Conservation (phyloP, 1,140 invertebrate species). For the Hyles vespertilio region DNA sequence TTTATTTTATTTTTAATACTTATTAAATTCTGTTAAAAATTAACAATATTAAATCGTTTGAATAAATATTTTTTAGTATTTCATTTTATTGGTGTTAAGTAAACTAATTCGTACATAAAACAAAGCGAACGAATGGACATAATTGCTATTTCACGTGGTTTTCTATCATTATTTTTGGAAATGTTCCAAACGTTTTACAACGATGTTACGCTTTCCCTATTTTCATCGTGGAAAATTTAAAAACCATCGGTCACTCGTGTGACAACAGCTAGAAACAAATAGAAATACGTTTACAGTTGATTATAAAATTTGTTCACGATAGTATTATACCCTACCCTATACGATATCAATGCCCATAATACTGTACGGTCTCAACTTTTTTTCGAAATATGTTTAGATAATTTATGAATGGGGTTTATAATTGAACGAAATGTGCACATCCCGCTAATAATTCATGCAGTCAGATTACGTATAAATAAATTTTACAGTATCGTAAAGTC, state of each 20-base stretch:
- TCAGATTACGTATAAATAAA: slow-evolving; percentile 16
- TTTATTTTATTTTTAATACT: not conserved
- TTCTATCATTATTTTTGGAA: slow-evolving; percentile 67
- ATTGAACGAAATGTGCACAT: too few relatives aligned
- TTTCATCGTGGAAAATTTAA: slow-evolving; percentile 73
- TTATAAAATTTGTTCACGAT: slow-evolving; percentile 40
- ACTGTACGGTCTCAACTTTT: too few relatives aligned
- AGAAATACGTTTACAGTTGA: slow-evolving; percentile 70
- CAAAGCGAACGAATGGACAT: slow-evolving; percentile 30
- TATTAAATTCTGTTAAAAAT: too few relatives aligned
- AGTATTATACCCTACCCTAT: too few relatives aligned
- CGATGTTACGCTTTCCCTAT: slow-evolving; percentile 71
- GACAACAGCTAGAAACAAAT: slow-evolving; percentile 69
- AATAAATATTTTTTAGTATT: not conserved
- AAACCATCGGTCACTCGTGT: slow-evolving; percentile 70
- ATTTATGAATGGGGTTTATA: too few relatives aligned
- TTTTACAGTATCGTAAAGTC: slow-evolving; percentile 24
- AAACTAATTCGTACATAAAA: slow-evolving; percentile 22
- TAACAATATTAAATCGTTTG: not conserved
- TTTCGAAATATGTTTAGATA: too few relatives aligned
- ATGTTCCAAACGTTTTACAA: slow-evolving; percentile 64
- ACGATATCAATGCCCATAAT: too few relatives aligned
- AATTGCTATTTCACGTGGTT: slow-evolving; percentile 55
- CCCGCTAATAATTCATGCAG: too few relatives aligned
- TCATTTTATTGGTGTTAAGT: not conserved